These are phyloP conservation scores for Saccostrea cuccullata DNA, from an alignment of 1,140 invertebrate species.

Conservation along the genomic window DNA sequence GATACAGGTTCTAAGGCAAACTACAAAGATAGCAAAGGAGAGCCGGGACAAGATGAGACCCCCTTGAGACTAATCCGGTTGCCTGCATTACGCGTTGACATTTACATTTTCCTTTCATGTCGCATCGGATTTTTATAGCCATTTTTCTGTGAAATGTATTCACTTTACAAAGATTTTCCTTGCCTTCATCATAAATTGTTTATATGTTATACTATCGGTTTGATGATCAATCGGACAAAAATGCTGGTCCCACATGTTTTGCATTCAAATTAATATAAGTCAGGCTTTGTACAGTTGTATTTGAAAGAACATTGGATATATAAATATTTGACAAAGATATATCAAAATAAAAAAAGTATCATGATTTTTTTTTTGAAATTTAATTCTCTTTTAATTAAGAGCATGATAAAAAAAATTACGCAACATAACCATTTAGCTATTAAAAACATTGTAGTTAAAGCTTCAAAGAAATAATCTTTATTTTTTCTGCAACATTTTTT, in stretches of 20 bases:
- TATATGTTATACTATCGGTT: neutral
- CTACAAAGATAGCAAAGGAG: neutral
- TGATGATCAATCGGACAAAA: neutral
- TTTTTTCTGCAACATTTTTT: neutral
- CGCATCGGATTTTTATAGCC: neutral
- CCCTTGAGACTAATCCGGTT: neutral
- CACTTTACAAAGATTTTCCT: neutral
- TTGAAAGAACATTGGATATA: too few species aligned
- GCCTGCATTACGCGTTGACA: neutral
- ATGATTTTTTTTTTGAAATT: too few species aligned
- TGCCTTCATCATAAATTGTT: neutral
- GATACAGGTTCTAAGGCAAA: constrained; percentile 18
- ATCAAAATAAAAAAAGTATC: too few species aligned
- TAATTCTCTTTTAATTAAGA: too few species aligned
- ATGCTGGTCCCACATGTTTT: neutral
- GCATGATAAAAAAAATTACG: too few species aligned
- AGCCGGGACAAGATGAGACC: neutral
- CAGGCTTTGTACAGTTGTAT: too few species aligned
- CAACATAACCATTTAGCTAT: too few species aligned
- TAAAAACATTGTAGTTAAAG: too few species aligned
- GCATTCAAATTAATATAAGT: too few species aligned
- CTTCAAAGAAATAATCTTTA: neutral
- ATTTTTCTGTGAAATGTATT: neutral
- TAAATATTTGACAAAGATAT: too few species aligned
- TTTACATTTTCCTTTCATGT: constrained; percentile 32